Base-by-base conservation (phyloP, 64 coral and sea anemone species). In the Cladopsammia gracilis region DNA sequence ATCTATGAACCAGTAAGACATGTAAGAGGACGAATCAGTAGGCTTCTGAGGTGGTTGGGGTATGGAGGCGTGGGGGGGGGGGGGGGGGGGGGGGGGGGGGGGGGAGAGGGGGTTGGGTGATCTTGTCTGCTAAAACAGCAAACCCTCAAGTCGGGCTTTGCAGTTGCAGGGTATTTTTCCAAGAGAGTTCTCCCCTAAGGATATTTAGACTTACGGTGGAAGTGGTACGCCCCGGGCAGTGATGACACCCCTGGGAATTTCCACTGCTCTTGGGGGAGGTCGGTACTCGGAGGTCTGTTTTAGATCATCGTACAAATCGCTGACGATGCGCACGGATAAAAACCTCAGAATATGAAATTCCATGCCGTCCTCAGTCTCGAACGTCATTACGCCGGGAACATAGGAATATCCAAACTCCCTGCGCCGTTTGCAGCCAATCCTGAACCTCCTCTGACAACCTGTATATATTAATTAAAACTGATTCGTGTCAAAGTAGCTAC, bases 281-380 rank as follows among this genome's bases (percentile, higher is more conserved):
- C 10, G 76, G 20, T 91, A 52, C 44, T 87, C 89, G 5, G 73
- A 70, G 9, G 82, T 72, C 56, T 95, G 88, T 58, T 91, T 95
- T 10, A 95, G 82, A 15, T 95, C 82, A 45, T 91, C 81, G 76
- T 87, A 95, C 34, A 95, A 47, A 48, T 95, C 88, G 23, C 94
- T 95, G 7, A 91, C 83, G 53, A 86, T 71, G 5, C 94, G 94
- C 66, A 95, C 94, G 49, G 80, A 95, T 44, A 95, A 79, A 76
- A 95, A 95, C 3, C 94, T 89, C 73, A 95, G 67, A 57, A 91
- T 91, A 10, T 87, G 83, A 60, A 95, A 95, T 26, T 95, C 94
- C 25, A 8, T 46, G 8, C 14, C 56, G 6, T 87, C 66, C 62
- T 45, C 22, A 16, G 78, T 82, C 25, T 82, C 13, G 8, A 95